Conservation (phyloP, 2,888 invertebrate species). For the Drosophila nigritarsus region DNA sequence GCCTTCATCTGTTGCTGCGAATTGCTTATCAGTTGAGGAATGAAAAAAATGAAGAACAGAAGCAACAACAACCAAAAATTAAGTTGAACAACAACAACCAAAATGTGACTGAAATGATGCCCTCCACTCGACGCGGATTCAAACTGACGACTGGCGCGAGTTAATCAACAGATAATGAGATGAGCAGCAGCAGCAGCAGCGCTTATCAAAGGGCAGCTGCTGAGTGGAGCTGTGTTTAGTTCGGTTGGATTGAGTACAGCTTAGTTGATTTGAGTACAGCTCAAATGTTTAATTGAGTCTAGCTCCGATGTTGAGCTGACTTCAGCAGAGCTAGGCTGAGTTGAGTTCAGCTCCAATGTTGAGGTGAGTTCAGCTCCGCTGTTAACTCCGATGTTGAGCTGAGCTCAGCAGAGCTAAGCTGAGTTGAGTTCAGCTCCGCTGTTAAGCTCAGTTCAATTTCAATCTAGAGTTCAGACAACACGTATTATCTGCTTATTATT, state of each 20-base stretch:
- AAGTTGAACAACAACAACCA: constrained; percentile 18
- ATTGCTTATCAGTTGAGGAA: constrained; percentile 57
- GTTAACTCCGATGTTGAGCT: not conserved
- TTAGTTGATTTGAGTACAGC: constrained; percentile 2
- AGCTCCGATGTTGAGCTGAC: not conserved
- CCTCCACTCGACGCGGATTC: constrained; percentile 47
- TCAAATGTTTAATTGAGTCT: not conserved
- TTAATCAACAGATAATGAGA: constrained; percentile 75
- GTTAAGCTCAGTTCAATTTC: not conserved
- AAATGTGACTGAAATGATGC: constrained; percentile 17
- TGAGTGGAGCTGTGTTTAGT: constrained; percentile 27
- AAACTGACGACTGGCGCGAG: constrained; percentile 60
- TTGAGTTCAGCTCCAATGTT: constrained; percentile 17
- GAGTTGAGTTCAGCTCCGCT: not conserved
- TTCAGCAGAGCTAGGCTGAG: constrained; percentile 23
- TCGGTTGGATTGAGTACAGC: constrained; percentile 6
- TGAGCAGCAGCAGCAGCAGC: constrained; percentile 50
- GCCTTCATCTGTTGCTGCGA: constrained; percentile 56
- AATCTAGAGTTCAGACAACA: not conserved
- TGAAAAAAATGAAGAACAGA: not conserved
- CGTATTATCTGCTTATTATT: not conserved
- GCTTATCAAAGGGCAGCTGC: constrained; percentile 60
- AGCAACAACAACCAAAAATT: constrained; percentile 16
- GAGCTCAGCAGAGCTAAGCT: constrained; percentile 7
- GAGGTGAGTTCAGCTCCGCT: constrained; percentile 9